Conservation (phyloP, 2,888 invertebrate species). For the Mamestra brassicae region DNA sequence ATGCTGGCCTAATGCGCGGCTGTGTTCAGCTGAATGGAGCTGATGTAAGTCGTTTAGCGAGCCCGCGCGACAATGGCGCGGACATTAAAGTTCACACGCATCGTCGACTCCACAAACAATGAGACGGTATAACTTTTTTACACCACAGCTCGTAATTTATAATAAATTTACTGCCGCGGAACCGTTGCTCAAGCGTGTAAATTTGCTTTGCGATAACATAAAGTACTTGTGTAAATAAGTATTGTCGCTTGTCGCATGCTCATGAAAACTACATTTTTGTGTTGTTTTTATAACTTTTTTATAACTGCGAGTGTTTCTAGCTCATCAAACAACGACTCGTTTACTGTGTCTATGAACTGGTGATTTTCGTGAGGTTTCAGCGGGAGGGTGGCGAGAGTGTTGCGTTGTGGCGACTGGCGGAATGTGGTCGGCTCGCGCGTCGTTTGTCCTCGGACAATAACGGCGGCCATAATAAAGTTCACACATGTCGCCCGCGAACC, state of each 20-base stretch:
- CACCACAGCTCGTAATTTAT: conserved; percentile 77
- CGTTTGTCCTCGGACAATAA: conserved; percentile 77
- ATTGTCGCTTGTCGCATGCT: conserved; percentile 66
- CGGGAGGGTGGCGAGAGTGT: conserved; percentile 22
- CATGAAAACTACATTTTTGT: conserved; percentile 56
- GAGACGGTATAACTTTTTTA: conserved; percentile 75
- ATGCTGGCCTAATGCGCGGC: conserved; percentile 76
- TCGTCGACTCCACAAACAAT: conserved; percentile 78
- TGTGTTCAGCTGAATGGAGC: conserved; percentile 69
- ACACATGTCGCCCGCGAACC: conserved; percentile 80
- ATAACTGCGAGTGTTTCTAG: conserved; percentile 52
- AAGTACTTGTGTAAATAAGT: conserved; percentile 75
- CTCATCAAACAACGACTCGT: conserved; percentile 54
- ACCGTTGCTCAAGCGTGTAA: conserved; percentile 76
- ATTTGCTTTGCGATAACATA: conserved; percentile 79
- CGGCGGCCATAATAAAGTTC: conserved; percentile 84
- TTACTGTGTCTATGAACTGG: conserved; percentile 55
- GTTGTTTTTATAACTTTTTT: conserved; percentile 57
- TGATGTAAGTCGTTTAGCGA: conserved; percentile 75
- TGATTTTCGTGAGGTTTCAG: conserved; percentile 71
- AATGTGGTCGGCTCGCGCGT: conserved; percentile 67
- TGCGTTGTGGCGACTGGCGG: conserved; percentile 53
- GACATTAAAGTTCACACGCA: conserved; percentile 81
- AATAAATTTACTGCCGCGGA: conserved; percentile 73
- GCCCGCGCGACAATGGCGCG: conserved; percentile 69